Conservation (phyloP, 2,888 invertebrate genomes). For the Toxonevra muliebris region DNA sequence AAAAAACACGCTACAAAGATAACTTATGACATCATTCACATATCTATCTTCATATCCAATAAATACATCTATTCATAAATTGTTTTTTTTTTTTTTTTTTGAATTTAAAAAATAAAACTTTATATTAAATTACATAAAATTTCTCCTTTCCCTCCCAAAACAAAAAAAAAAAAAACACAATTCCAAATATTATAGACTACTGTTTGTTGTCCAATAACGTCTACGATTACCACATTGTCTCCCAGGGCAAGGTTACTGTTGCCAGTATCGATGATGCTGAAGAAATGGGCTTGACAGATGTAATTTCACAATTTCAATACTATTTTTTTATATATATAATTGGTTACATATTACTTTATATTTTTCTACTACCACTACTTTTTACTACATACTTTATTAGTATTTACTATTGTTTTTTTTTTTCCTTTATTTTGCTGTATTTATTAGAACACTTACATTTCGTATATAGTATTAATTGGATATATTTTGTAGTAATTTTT, state of each 20-base stretch:
- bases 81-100: slow-evolving; percentile 17
- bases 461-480: no score
- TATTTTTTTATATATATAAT: slow-evolving; percentile 24
- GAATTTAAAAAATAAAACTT: slow-evolving; percentile 24
- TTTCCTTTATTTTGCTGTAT: background rate
- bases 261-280: slow-evolving; percentile 92
- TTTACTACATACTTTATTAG: slow-evolving; percentile 3
- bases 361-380: slow-evolving; percentile 21
- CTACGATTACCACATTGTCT: slow-evolving; percentile 87
- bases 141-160: slow-evolving; percentile 27
- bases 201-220: slow-evolving; percentile 83
- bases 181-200: slow-evolving; percentile 47
- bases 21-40: no score
- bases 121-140: slow-evolving; percentile 26
- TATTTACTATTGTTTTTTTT: background rate
- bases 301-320: slow-evolving; percentile 66
- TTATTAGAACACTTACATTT: slow-evolving; percentile 2
- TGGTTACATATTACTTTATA: slow-evolving; percentile 25
- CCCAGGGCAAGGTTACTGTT: slow-evolving; percentile 94
- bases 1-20: slow-evolving; percentile 11
- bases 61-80: slow-evolving; percentile 19
- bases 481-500: no score
- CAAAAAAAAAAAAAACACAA: slow-evolving; percentile 20
- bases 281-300: slow-evolving; percentile 85
- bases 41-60: background rate